Base-by-base conservation (phyloP, 1,140 invertebrate genomes). In the Adelges cooleyi region DNA sequence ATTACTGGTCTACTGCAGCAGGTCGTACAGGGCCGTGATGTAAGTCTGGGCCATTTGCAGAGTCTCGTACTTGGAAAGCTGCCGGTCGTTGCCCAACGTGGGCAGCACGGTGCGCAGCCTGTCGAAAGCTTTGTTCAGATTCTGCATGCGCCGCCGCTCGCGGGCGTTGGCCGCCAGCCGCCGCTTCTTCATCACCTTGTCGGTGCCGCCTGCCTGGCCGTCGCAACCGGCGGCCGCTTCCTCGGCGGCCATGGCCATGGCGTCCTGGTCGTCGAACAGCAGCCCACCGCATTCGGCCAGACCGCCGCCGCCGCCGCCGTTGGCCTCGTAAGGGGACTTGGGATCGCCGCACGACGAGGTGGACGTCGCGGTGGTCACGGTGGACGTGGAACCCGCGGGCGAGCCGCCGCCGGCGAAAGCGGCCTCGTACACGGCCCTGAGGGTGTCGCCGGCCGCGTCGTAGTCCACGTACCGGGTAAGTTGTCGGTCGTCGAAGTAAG, bases 31-130 rank as follows among this genome's bases (percentile, higher is more conserved):
- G 0, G 91, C 91, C 0, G 84, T 83, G 68, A 97, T 98, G 73
- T 97, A 97, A 0, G 87, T 92, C 72, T 97, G 94, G 0, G 95
- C 95, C 93, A 96, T 96, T 77, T 97, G 92, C 1, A 98, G 77
- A 0, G 94, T 97, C 75, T 98, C 95, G 75, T 94, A 97, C 74
- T 98, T 98, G 22, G 92, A 96, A 4, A 97, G 77, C 73, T 96
- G 91, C 25, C 90, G 81, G 72, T 96, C 90, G 69, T 92, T 90
- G 1, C 89, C 90, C 27, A 95, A 77, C 0, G 89, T 89, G 0
- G 94, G 94, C 4, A 98, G 79, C 68, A 95, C 93, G 2, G 86
- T 83, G 40, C 95, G 80, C 1, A 98, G 81, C 65, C 87, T 79
- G 73, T 96, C 93, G 73, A 96, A 97, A 0, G 93, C 93, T 67